Base-by-base conservation (phyloP, 64 coral and sea anemone genomes). In the Montipora cactus region DNA sequence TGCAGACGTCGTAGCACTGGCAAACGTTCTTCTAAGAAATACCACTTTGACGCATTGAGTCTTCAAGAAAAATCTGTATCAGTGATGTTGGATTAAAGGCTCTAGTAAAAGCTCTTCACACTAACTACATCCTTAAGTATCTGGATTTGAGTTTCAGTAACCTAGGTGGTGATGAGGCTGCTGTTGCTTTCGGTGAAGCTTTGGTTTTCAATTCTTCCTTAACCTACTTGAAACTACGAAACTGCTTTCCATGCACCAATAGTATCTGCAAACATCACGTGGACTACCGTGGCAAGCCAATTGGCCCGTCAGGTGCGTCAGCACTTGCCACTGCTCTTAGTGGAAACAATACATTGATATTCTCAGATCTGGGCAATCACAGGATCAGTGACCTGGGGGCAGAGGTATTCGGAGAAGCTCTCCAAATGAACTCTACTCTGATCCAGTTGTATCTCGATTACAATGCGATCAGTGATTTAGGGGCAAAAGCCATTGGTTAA, bases 11-110 rank as follows among this genome's bases (percentile, higher is more conserved):
- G 75, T 44, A 77, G 75, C 75, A 9, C 10, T 77, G 14, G 75
- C 75, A 44, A 7, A 77, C 44, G 9, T 44, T 77, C 75, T 77
- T 77, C 10, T 12, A 21, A 57, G 0, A 10, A 81, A 81, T 61
- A 28, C n/a, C 9, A 81, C 55, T 44, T 59, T 81, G 21, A 81
- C 79, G 15, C 79, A 81, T 55, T 62, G 57, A 62, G 5, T 59
- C 79, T 81, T 16, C 14, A 0, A 13, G 13, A n/a, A 67, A 46
- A 47, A 57, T 57, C 14, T 13, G 0, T 2, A 76, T 47, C 81
- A 0, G 1, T 18, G 3, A 2, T 19, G 5, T 9, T n/a, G 59
- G 59, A 67, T 58, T 59, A 13, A 13, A 6, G 66, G 59, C 81
- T 19, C 23, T 84, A 67, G 59, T 12, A 5, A 1, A 47, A 7